phyloP scores from a whole-genome alignment of 1,140 invertebrate genomes.

The Anastrepha obliqua region DNA sequence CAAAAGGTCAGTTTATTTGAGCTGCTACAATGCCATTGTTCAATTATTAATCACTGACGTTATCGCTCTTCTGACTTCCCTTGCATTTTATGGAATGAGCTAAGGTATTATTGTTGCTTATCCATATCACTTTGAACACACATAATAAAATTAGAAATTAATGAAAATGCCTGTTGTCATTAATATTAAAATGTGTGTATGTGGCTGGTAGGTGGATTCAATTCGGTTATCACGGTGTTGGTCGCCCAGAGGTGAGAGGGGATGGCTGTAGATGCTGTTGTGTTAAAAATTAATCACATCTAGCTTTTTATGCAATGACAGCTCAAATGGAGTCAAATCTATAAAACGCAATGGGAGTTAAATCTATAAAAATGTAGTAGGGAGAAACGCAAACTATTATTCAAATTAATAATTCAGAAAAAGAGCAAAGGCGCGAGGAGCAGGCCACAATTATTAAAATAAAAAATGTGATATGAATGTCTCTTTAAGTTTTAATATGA shows the following conservation, averaged over 20 bases:
- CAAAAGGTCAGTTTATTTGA: not conserved
- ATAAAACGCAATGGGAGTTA: not conserved
- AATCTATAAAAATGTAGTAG: too few relatives aligned
- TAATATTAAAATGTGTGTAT: conserved; percentile 23
- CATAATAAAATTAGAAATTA: conserved; percentile 23
- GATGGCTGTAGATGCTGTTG: not conserved
- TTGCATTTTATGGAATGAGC: not conserved
- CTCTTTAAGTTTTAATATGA: too few relatives aligned
- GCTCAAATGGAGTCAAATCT: not conserved
- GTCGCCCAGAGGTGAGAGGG: too few relatives aligned
- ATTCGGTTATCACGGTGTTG: not conserved
- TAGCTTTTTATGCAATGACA: conserved; percentile 4
- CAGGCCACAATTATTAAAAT: too few relatives aligned
- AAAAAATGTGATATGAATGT: too few relatives aligned
- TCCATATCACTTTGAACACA: not conserved
- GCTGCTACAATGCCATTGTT: not conserved
- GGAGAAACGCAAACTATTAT: too few relatives aligned
- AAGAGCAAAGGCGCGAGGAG: too few relatives aligned
- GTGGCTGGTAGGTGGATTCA: not conserved
- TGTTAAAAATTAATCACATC: conserved; percentile 29
- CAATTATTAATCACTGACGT: not conserved
- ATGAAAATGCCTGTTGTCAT: conserved; percentile 29
- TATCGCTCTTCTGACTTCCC: not conserved
- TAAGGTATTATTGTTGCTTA: not conserved
- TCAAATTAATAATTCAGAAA: too few relatives aligned